phyloP scores from a whole-genome alignment of 2,113 vertebrate species.

The Neodon shergylaensis region DNA sequence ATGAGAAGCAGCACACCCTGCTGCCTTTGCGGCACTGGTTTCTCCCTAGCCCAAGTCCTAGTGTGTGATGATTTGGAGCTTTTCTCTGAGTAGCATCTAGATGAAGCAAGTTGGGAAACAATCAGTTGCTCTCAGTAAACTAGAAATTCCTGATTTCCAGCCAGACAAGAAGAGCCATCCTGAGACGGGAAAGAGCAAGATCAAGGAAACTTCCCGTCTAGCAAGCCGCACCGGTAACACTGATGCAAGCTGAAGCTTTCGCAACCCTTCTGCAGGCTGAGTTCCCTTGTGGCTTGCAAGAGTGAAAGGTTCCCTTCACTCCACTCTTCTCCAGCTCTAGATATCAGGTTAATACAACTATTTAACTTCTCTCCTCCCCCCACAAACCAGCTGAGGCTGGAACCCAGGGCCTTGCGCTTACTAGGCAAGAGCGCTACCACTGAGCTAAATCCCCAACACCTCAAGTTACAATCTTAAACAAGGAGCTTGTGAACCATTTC shows the following conservation, averaged over 20 bases:
- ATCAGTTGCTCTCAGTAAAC: conserved; percentile 22
- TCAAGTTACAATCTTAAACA: neutral
- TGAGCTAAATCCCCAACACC: neutral
- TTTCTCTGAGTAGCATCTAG: neutral
- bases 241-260: neutral
- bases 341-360: too few species aligned
- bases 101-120: conserved; percentile 34
- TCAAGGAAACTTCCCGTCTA: neutral
- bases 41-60: neutral
- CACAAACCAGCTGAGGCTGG: neutral
- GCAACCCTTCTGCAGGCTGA: neutral
- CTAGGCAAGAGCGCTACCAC: neutral
- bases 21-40: neutral
- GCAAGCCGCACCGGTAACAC: neutral
- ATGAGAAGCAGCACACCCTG: neutral
- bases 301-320: neutral
- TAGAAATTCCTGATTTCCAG: conserved; percentile 63
- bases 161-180: conserved; percentile 24
- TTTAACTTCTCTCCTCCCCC: neutral
- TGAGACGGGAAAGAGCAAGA: neutral
- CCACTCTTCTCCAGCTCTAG: neutral
- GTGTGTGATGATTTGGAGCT: neutral
- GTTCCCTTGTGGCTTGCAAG: neutral
- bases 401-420: neutral
- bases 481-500: neutral